Percentiles rank a stretch among this genome's conserved stretches.
phyloP scores from a whole-genome alignment of 2,113 vertebrate species.

The Chaenogobius annularis region DNA sequence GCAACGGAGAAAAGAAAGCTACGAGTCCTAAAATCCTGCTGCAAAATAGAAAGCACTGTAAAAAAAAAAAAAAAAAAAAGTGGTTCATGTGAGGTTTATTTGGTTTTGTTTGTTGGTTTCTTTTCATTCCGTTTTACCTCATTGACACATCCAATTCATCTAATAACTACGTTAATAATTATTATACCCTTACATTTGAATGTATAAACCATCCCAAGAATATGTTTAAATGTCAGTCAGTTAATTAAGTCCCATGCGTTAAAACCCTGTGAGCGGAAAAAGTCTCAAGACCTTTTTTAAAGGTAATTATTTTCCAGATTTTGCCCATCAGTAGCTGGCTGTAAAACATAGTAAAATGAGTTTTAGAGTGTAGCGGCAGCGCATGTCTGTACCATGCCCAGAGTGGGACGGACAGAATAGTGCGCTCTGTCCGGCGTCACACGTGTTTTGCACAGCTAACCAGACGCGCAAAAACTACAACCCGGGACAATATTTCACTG shows the following conservation, averaged over 20 bases:
- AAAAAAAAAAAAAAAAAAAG: not conserved
- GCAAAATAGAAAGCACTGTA: not conserved
- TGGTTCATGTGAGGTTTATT: too few species aligned
- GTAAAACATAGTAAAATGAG: slow-evolving; percentile 13
- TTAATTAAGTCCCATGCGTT: not conserved
- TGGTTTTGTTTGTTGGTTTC: too few species aligned
- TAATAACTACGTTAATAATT: too few species aligned
- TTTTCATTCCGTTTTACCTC: too few species aligned
- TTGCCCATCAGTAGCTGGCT: not conserved
- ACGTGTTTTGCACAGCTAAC: slow-evolving; percentile 44
- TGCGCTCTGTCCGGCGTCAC: slow-evolving; percentile 70
- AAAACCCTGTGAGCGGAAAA: not conserved
- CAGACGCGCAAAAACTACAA: not conserved
- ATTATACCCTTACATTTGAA: too few species aligned
- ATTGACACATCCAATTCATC: too few species aligned
- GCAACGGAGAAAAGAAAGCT: not conserved
- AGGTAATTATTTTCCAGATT: not conserved
- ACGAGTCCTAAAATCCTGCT: too few species aligned
- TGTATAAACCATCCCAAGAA: not conserved
- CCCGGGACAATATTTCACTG: too few species aligned
- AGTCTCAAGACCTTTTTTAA: not conserved
- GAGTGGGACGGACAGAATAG: slow-evolving; percentile 53
- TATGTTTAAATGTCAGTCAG: not conserved
- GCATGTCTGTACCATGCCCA: slow-evolving; percentile 18
- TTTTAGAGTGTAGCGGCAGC: slow-evolving; percentile 57